A percentile compares a stretch with the other conserved stretches of the same genome.
Conservation (phyloP, 2,888 invertebrate species). For the Drosophila diplacantha region DNA sequence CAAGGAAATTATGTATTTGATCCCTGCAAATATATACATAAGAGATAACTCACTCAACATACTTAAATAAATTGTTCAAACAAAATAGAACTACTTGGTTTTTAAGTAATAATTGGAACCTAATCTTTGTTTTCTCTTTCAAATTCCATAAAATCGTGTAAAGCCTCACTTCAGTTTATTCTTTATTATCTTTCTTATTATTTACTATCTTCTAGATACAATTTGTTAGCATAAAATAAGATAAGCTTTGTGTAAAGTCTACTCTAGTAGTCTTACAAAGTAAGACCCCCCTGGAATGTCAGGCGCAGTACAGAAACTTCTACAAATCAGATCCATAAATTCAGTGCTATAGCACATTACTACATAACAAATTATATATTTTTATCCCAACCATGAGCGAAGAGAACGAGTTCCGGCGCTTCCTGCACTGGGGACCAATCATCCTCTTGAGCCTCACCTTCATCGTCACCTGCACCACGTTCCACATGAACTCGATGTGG, state of each 20-base stretch:
- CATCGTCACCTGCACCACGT: constrained; percentile 84
- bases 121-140: background rate
- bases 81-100: background rate
- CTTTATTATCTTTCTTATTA: no score
- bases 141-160: background rate
- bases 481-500: constrained; percentile 89
- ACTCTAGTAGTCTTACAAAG: fast-evolving
- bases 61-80: background rate
- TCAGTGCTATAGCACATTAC: background rate
- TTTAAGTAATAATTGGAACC: background rate
- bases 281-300: background rate
- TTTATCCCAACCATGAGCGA: background rate
- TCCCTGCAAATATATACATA: background rate
- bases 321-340: background rate
- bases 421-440: constrained; percentile 59
- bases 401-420: constrained; percentile 24
- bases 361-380: background rate
- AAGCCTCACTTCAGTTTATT: no score
- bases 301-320: background rate
- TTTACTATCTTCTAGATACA: no score
- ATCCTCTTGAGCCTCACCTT: constrained; percentile 11
- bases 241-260: background rate
- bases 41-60: background rate
- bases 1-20: no score
- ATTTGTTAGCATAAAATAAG: background rate